Conservation (phyloP, 1,140 invertebrate genomes). For the Trachymyrmex septentrionalis region DNA sequence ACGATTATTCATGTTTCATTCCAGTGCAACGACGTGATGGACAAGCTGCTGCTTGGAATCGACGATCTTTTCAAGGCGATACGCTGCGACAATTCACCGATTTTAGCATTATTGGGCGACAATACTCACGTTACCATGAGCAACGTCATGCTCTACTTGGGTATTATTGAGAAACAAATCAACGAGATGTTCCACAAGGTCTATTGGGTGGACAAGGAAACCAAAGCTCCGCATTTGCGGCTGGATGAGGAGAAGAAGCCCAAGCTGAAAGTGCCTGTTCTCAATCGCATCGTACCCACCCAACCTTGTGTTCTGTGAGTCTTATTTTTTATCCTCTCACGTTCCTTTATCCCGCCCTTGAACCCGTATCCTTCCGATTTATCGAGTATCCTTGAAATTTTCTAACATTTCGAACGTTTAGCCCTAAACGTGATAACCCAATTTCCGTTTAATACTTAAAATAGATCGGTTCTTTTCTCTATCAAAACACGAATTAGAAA, state of each 20-base stretch:
- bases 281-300: constrained; percentile 79
- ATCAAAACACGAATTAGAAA: neutral
- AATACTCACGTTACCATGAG: constrained; percentile 89
- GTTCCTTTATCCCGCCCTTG: neutral
- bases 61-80: constrained; percentile 88
- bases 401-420: neutral
- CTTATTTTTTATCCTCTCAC: neutral
- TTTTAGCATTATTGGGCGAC: constrained; percentile 90
- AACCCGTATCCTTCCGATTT: neutral
- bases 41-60: constrained; percentile 87
- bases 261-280: constrained; percentile 76
- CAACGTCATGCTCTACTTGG: constrained; percentile 92
- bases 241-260: constrained; percentile 82
- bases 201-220: constrained; percentile 85
- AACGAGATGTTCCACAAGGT: constrained; percentile 87
- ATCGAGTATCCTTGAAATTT: neutral
- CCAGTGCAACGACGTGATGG: constrained; percentile 85
- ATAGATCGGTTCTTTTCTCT: neutral
- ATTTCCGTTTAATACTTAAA: constrained; percentile 13
- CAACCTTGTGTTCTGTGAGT: constrained; percentile 85
- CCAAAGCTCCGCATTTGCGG: constrained; percentile 75
- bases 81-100: constrained; percentile 90
- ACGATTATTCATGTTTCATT: constrained; percentile 49
- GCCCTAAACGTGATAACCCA: neutral
- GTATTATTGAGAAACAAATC: constrained; percentile 89